These are phyloP conservation scores for Tanytarsus gracilentus DNA, from an alignment of 2,888 invertebrate species.

Conservation along the genomic window DNA sequence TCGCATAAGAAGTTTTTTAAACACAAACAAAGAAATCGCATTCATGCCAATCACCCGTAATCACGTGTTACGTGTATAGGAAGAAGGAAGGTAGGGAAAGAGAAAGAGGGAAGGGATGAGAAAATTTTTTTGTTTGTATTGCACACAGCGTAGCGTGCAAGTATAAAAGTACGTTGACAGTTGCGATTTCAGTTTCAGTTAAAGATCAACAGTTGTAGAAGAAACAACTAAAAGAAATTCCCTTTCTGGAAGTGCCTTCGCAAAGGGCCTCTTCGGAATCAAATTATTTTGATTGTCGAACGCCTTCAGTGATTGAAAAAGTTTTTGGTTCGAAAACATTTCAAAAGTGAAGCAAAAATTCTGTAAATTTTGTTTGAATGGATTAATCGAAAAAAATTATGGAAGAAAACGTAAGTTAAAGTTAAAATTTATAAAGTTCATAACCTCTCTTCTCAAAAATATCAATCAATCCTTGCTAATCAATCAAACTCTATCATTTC, in stretches of 20 bases:
- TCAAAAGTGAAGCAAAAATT: not conserved
- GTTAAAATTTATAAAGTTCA: too few relatives aligned
- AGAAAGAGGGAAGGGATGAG: not conserved
- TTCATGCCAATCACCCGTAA: too few relatives aligned
- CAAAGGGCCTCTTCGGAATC: too few relatives aligned
- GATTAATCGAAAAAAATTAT: too few relatives aligned
- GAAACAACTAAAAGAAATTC: not conserved
- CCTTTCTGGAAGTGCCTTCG: not conserved
- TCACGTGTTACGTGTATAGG: too few relatives aligned
- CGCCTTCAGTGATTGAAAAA: not conserved
- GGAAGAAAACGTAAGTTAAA: too few relatives aligned
- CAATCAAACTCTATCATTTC: too few relatives aligned
- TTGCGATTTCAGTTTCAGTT: not conserved
- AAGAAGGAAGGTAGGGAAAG: not conserved
- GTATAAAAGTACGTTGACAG: not conserved
- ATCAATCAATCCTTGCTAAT: too few relatives aligned
- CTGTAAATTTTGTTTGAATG: not conserved
- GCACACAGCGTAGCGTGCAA: not conserved
- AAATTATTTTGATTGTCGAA: too few relatives aligned
- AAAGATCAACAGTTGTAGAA: not conserved
- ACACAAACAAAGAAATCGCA: not conserved
- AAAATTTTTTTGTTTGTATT: not conserved
- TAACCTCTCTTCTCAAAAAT: too few relatives aligned
- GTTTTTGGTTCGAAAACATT: not conserved
- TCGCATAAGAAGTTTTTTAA: too few relatives aligned